Percentiles rank a stretch among this genome's conserved stretches.
Conservation (phyloP, 1,140 invertebrate species). For the Mamestra configurata region DNA sequence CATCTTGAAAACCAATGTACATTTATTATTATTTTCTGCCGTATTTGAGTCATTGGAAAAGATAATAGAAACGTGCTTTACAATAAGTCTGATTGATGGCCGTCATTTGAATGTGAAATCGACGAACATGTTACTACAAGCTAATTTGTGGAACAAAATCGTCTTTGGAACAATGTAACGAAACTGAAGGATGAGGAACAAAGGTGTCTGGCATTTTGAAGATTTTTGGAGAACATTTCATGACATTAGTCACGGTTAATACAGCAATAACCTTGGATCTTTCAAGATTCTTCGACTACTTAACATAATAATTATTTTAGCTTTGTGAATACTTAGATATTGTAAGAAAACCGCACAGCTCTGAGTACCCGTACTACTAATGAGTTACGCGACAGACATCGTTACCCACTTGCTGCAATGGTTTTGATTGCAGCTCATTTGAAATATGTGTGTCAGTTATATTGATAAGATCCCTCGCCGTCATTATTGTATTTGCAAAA, state of each 20-base stretch:
- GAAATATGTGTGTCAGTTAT: constrained; percentile 19
- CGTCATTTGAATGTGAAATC: constrained; percentile 3
- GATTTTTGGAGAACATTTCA: constrained; percentile 11
- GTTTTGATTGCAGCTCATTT: constrained; percentile 37
- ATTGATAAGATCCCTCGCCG: neutral
- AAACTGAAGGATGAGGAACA: neutral
- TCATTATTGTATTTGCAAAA: constrained; percentile 7
- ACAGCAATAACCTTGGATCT: neutral
- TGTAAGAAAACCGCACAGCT: constrained; percentile 14
- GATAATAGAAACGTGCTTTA: constrained; percentile 1
- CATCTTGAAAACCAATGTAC: no score
- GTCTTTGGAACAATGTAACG: neutral
- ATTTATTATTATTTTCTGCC: neutral
- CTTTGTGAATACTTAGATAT: neutral
- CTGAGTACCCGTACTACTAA: constrained; percentile 12
- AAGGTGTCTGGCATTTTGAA: neutral
- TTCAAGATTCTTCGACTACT: constrained; percentile 28
- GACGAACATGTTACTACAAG: constrained; percentile 2
- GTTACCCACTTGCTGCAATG: constrained; percentile 43
- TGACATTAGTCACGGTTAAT: constrained; percentile 35
- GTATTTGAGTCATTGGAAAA: neutral
- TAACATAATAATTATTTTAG: constrained; percentile 25
- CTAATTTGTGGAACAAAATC: constrained; percentile 1
- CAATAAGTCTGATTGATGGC: constrained; percentile 9
- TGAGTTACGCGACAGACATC: constrained; percentile 30